These are phyloP conservation scores for Steatornis caripensis DNA, from an alignment of 2,113 vertebrate genomes.

Conservation along the genomic window DNA sequence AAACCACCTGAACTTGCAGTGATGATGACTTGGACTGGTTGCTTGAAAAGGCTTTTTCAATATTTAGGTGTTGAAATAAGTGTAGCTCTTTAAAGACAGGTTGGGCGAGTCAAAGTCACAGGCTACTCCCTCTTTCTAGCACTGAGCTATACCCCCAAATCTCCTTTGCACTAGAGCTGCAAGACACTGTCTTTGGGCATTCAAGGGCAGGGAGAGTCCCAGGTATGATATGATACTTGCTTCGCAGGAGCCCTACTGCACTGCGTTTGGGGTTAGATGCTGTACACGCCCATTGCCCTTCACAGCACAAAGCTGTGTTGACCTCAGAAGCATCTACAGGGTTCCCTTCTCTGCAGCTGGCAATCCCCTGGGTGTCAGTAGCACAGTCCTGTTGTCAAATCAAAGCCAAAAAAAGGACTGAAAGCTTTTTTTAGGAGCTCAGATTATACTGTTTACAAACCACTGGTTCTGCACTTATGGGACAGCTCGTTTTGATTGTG, in stretches of 20 bases:
- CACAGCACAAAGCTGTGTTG: neutral
- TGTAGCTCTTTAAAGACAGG: neutral
- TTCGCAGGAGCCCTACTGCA: neutral
- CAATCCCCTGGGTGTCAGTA: too few relatives aligned
- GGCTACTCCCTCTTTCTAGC: neutral
- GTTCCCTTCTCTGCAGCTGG: neutral
- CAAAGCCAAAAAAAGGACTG: neutral
- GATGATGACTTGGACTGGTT: neutral
- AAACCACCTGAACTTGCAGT: accelerated
- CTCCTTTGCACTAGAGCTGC: neutral
- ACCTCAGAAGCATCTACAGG: neutral
- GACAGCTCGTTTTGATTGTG: accelerated
- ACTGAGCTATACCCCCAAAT: neutral
- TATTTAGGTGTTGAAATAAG: neutral
- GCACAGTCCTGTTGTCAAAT: neutral
- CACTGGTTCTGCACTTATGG: neutral
- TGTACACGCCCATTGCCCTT: neutral
- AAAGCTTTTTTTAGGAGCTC: neutral
- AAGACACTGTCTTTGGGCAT: too few relatives aligned
- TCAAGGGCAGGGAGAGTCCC: too few relatives aligned
- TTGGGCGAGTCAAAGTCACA: neutral
- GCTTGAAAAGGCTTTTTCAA: neutral
- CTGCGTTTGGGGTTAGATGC: neutral
- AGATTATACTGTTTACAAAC: neutral
- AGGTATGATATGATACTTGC: neutral